A percentile compares a stretch with the other conserved stretches of the same genome.
These are phyloP conservation scores for Xenopus petersii DNA, from an alignment of 2,797 vertebrate genomes.

Conservation along the genomic window DNA sequence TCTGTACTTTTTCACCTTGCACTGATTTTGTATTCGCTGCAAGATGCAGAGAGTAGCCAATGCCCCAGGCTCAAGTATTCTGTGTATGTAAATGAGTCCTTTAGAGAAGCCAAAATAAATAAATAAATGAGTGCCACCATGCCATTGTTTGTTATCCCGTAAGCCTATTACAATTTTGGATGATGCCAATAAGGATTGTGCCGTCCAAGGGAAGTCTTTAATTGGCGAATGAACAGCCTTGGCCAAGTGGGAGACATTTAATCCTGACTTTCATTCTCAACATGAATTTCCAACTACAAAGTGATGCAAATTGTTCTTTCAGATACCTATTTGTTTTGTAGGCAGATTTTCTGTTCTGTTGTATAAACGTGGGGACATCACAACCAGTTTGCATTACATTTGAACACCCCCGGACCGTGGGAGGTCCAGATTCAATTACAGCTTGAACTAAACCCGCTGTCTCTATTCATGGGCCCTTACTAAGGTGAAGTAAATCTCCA, in stretches of 20 bases:
- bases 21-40: too few species aligned
- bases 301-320: constrained; percentile 41
- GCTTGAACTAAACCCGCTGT: constrained; percentile 36
- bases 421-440: constrained; percentile 47
- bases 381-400: constrained; percentile 43
- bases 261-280: constrained; percentile 37
- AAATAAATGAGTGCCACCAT: too few species aligned
- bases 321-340: constrained; percentile 44
- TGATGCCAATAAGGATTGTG: not conserved
- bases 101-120: too few species aligned
- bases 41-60: too few species aligned
- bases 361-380: constrained; percentile 15
- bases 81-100: too few species aligned
- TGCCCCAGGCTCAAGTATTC: too few species aligned
- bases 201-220: constrained; percentile 29
- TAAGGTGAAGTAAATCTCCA: constrained; percentile 45
- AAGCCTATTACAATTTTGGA: not conserved
- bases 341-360: constrained; percentile 32
- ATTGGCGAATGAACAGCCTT: constrained; percentile 17
- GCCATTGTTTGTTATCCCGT: too few species aligned
- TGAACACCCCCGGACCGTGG: constrained; percentile 45
- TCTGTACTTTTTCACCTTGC: too few species aligned
- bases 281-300: constrained; percentile 41
- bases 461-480: constrained; percentile 44
- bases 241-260: constrained; percentile 27